Conservation (phyloP, 2,888 invertebrate species). For the Drosophila limbata region DNA sequence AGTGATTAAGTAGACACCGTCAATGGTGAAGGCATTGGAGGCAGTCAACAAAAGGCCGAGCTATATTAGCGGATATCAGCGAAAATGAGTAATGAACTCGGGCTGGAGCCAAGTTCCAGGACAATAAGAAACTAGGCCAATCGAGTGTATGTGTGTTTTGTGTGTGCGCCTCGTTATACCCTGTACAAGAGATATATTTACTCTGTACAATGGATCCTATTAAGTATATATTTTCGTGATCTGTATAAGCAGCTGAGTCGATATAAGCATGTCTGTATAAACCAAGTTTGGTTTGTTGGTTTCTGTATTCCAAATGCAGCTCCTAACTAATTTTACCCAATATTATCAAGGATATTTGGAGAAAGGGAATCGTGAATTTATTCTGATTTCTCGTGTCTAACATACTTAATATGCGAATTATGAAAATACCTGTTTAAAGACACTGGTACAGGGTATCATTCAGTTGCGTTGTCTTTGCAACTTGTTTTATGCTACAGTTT, state of each 20-base stretch:
- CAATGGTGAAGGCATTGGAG: constrained; percentile 22
- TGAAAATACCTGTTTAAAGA: neutral
- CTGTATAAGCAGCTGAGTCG: too few relatives aligned
- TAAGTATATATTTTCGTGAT: too few relatives aligned
- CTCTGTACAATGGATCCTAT: neutral
- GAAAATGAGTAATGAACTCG: constrained; percentile 80
- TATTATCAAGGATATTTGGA: too few relatives aligned
- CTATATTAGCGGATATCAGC: constrained; percentile 72
- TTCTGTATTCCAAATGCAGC: too few relatives aligned
- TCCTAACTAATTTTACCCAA: too few relatives aligned
- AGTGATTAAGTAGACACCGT: constrained; percentile 70
- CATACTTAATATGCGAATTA: too few relatives aligned
- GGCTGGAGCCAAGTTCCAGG: constrained; percentile 33
- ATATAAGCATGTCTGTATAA: too few relatives aligned
- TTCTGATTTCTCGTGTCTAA: too few relatives aligned
- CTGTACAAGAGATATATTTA: neutral
- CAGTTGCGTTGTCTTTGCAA: neutral
- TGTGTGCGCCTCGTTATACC: constrained; percentile 32
- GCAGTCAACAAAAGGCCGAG: constrained; percentile 37
- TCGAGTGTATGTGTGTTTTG: constrained; percentile 30
- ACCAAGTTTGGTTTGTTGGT: too few relatives aligned
- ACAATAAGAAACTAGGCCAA: constrained; percentile 75
- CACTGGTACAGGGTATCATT: neutral
- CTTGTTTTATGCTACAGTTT: constrained; percentile 58
- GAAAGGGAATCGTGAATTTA: too few relatives aligned